phyloP scores from a whole-genome alignment of 1,140 invertebrate genomes.

The Chironomus tepperi region DNA sequence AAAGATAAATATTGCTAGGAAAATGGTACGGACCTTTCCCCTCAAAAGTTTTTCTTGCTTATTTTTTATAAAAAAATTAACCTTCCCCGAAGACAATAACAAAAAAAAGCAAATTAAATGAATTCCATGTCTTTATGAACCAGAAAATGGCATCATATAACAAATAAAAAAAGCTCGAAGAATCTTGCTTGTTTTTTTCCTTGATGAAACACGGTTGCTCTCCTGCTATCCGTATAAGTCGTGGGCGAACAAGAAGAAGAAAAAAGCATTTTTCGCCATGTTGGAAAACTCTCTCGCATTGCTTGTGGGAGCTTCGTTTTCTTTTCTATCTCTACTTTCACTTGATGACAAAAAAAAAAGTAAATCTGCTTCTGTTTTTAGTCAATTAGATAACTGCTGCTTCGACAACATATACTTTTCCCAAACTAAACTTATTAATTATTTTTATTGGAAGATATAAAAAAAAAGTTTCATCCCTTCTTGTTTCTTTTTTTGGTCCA shows the following conservation, averaged over 20 bases:
- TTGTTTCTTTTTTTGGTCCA: too few relatives aligned
- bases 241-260: background rate
- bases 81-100: background rate
- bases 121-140: background rate
- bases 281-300: constrained; percentile 7
- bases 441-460: background rate
- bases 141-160: background rate
- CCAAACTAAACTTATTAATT: background rate
- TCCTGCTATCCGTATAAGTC: constrained; percentile 2
- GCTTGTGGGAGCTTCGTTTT: background rate
- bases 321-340: background rate
- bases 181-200: too few relatives aligned
- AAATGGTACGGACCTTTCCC: background rate
- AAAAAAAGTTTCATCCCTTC: too few relatives aligned
- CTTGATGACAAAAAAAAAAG: constrained; percentile 6
- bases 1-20: background rate
- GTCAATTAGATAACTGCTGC: constrained; percentile 12
- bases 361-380: constrained; percentile 14
- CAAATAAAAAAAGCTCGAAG: too few relatives aligned
- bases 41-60: too few relatives aligned
- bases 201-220: background rate
- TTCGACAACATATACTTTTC: background rate
- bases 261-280: background rate
- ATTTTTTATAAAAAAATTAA: background rate
- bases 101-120: background rate